Evolutionary conservation across 1,140 invertebrate genomes (phyloP), one percentile per base, ranked within the genome.

Genomic region (Pogonognathellus flavescens): DNA sequence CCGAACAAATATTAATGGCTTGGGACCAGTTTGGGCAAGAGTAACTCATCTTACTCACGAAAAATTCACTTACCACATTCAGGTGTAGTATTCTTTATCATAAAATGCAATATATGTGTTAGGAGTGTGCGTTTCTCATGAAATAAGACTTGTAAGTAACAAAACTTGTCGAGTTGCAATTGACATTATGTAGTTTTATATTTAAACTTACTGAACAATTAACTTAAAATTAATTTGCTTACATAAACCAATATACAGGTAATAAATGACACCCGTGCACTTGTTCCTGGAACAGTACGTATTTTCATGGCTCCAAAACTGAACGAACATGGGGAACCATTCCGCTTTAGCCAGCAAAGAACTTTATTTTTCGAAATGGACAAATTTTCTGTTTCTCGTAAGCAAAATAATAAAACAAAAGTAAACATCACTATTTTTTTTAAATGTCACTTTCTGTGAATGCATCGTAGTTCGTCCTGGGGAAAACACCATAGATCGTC

Each of bases 341-440:
- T 95, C 89, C 84, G 90, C 14, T 93, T 94, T 89, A 91, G 92
- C 0, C 93, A 94, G 41, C 94, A 95, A 89, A 92, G 94, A 41
- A 89, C 92, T 4, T 90, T 95, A 49, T 95, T 95, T 93, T 93
- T 95, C 53, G 95, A 96, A 89, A 91, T 96, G 90, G 95, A 96
- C 90, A 95, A 95, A 89, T 95, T 95, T 89, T 92, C 93, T 9
- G 92, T 92, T 0, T 90, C 91, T 14, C 89, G 94, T 94, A 90
- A 92, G 92, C 14, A 10, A n/a, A 18, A 62, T 62, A n/a, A 57
- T n/a, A 5, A n/a, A 13, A 57, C 59, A 9, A 62, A 9, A 62
- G 13, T 18, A 62, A 62, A 62, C 9, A 18, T 62, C 2, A n/a
- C 53, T 55, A 53, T 8, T 53, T n/a, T n/a, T n/a, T n/a, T n/a